These are phyloP conservation scores for Parazoanthus atlanticus DNA, from an alignment of 92 coral and sea anemone species.

Conservation along the genomic window DNA sequence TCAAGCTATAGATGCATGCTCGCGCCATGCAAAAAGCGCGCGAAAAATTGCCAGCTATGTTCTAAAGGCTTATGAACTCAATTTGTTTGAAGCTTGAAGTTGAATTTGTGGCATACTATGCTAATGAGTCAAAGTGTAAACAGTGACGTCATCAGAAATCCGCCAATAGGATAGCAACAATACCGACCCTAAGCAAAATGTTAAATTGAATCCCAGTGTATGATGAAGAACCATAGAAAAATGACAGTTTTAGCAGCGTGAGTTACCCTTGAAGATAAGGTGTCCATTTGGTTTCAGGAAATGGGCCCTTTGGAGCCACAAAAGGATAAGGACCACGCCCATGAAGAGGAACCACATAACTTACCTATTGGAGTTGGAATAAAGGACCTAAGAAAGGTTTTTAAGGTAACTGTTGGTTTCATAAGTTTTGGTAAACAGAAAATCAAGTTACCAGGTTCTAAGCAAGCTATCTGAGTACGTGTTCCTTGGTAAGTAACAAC, in stretches of 20 bases:
- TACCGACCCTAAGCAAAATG: neutral
- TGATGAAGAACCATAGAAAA: neutral
- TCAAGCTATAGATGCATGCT: too few species aligned
- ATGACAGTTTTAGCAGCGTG: neutral
- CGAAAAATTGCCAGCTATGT: too few species aligned
- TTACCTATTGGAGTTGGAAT: constrained; percentile 87
- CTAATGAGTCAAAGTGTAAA: too few species aligned
- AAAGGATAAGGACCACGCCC: constrained; percentile 58
- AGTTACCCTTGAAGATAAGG: neutral
- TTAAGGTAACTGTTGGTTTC: constrained; percentile 62
- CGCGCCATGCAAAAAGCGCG: too few species aligned
- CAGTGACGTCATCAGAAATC: too few species aligned
- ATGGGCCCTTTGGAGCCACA: constrained; percentile 57
- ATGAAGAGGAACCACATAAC: constrained; percentile 91
- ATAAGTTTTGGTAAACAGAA: neutral
- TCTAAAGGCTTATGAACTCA: too few species aligned
- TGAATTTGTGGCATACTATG: too few species aligned
- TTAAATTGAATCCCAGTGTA: neutral
- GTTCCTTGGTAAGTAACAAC: neutral
- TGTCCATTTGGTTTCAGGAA: constrained; percentile 55
- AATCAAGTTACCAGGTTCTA: too few species aligned
- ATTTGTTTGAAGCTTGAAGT: too few species aligned
- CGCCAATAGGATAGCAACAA: neutral
- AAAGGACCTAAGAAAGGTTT: constrained; percentile 81
- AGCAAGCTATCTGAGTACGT: neutral